These are phyloP conservation scores for Zaprionus kolodkinae DNA, from an alignment of 1,140 invertebrate genomes.

Conservation along the genomic window DNA sequence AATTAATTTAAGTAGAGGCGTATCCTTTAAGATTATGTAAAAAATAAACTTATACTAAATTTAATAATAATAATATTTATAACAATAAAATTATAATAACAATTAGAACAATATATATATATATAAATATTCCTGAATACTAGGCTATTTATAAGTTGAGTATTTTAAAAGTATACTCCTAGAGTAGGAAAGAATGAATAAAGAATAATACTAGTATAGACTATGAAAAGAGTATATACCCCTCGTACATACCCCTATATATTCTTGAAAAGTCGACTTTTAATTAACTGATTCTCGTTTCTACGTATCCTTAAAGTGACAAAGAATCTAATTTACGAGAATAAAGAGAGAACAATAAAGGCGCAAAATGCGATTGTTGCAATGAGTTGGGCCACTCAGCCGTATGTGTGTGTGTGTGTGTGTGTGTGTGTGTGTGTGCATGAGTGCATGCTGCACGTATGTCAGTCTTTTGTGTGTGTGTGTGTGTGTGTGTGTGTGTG, in stretches of 20 bases:
- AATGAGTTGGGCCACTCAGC: constrained; percentile 12
- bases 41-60: no score
- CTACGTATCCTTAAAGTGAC: not conserved
- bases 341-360: constrained; percentile 43
- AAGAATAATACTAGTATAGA: no score
- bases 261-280: not conserved
- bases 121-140: not conserved
- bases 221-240: no score
- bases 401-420: constrained; percentile 2
- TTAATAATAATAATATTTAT: no score
- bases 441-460: not conserved
- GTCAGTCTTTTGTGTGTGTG: constrained; percentile 28
- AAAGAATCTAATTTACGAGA: constrained; percentile 14
- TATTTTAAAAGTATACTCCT: no score
- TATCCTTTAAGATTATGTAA: no score
- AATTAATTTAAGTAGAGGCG: no score
- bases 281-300: not conserved
- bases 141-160: not conserved
- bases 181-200: no score
- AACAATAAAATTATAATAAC: no score
- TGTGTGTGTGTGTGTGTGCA: constrained; percentile 17
- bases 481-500: not conserved
- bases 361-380: constrained; percentile 24
- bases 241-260: not conserved
- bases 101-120: no score